Evolutionary conservation across 1,140 invertebrate species (phyloP).

Genomic region (Argopecten irradians): DNA sequence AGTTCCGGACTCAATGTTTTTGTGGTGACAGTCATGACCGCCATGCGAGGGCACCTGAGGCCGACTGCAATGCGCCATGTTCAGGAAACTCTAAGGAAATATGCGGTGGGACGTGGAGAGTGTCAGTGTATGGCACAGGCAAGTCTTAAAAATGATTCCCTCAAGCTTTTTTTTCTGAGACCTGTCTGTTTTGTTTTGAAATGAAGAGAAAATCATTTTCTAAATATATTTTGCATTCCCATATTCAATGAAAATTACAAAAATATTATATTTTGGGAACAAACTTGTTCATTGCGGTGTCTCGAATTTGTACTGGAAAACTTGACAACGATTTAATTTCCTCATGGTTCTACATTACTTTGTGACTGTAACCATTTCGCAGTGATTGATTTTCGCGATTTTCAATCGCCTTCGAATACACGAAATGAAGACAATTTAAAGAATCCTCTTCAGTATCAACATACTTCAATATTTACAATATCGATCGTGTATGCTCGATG

Average conservation of each 20-base stretch:
- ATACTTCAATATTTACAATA: too few relatives aligned
- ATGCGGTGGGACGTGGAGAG: constrained; percentile 60
- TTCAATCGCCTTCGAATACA: too few relatives aligned
- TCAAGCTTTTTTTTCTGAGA: background rate
- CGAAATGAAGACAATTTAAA: too few relatives aligned
- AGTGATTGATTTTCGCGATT: too few relatives aligned
- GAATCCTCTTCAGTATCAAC: too few relatives aligned
- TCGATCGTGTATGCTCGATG: too few relatives aligned
- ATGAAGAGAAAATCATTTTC: background rate
- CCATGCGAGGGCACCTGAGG: constrained; percentile 42
- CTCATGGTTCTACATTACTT: too few relatives aligned
- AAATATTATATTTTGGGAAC: background rate
- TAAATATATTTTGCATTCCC: background rate
- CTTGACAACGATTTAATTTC: too few relatives aligned
- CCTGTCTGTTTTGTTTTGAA: background rate
- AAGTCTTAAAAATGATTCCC: background rate
- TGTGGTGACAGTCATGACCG: constrained; percentile 60
- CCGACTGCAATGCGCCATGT: constrained; percentile 58
- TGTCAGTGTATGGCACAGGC: constrained; percentile 63
- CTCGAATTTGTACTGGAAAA: too few relatives aligned
- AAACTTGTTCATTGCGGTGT: too few relatives aligned
- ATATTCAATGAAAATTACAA: background rate
- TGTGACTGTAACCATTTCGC: too few relatives aligned
- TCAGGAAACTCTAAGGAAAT: constrained; percentile 52
- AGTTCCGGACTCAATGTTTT: constrained; percentile 57